These are phyloP conservation scores for Origma solitaria DNA, from an alignment of 2,113 vertebrate species.

Conservation along the genomic window DNA sequence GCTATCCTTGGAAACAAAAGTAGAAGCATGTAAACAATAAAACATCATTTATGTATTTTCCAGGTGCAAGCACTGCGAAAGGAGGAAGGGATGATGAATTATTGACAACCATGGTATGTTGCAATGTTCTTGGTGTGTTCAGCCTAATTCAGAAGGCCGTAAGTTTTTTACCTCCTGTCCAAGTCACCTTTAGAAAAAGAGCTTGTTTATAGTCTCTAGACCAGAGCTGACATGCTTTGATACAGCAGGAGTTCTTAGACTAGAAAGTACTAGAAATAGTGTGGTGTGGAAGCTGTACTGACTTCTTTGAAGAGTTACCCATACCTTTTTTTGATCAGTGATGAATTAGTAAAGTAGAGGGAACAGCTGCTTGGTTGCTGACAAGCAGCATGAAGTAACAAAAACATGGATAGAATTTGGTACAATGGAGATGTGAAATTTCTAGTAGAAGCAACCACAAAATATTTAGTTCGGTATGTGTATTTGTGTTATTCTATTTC, in stretches of 20 bases:
- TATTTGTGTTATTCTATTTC: neutral
- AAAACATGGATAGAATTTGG: neutral
- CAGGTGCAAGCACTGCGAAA: conserved; percentile 76
- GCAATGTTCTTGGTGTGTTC: neutral
- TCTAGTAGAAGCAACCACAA: neutral
- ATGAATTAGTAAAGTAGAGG: neutral
- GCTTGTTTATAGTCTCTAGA: neutral
- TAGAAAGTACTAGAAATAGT: neutral
- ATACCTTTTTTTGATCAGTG: neutral
- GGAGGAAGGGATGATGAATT: conserved; percentile 86
- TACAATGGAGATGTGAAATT: neutral
- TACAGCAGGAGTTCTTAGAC: neutral
- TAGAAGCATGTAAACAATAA: neutral
- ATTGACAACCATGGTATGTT: conserved; percentile 89
- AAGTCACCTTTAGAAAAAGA: neutral
- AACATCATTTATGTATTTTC: conserved; percentile 35
- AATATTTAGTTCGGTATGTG: neutral
- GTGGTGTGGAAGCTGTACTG: neutral
- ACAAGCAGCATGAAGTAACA: neutral
- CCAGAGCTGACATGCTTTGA: neutral
- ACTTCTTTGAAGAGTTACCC: neutral
- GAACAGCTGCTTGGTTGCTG: neutral
- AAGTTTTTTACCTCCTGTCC: neutral
- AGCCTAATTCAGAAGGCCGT: neutral
- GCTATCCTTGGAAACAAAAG: neutral